Percentiles rank a stretch among this genome's conserved stretches.
Conservation (phyloP, 2,797 vertebrate species). For the Mus spretus region DNA sequence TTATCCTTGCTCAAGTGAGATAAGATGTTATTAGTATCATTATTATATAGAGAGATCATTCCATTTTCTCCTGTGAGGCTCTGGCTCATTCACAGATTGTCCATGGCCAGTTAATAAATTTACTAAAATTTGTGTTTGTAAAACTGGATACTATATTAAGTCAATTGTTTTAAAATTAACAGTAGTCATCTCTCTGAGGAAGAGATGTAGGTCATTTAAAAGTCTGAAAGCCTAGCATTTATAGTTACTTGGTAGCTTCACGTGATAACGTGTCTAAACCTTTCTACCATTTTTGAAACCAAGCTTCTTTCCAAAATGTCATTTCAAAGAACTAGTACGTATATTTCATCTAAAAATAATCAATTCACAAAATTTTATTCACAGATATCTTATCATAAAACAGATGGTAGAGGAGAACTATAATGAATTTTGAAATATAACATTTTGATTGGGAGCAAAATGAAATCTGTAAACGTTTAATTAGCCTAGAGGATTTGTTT, state of each 20-base stretch:
- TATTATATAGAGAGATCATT: slow-evolving; percentile 2
- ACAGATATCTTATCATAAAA: slow-evolving; percentile 26
- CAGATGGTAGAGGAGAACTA: slow-evolving; percentile 31
- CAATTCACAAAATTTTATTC: slow-evolving; percentile 39
- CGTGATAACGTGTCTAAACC: background rate
- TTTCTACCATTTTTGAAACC: background rate
- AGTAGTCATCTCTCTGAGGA: background rate
- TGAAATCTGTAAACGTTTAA: slow-evolving; percentile 23
- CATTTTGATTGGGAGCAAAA: slow-evolving; percentile 1
- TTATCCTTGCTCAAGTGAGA: slow-evolving; percentile 21
- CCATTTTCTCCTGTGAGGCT: slow-evolving; percentile 2
- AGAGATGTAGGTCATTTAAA: background rate
- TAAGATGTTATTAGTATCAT: background rate
- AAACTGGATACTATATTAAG: background rate
- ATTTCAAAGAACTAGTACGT: background rate
- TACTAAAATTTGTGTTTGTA: slow-evolving; percentile 27
- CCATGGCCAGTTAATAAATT: background rate
- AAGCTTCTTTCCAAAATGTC: slow-evolving; percentile 20
- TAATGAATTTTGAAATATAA: slow-evolving; percentile 60
- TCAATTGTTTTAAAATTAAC: background rate
- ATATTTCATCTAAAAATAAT: slow-evolving; percentile 40
- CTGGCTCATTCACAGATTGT: no score
- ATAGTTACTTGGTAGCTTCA: background rate
- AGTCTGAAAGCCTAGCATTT: background rate
- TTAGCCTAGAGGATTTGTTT: background rate